Conservation (phyloP, 2,113 vertebrate species). For the Panthera leo region DNA sequence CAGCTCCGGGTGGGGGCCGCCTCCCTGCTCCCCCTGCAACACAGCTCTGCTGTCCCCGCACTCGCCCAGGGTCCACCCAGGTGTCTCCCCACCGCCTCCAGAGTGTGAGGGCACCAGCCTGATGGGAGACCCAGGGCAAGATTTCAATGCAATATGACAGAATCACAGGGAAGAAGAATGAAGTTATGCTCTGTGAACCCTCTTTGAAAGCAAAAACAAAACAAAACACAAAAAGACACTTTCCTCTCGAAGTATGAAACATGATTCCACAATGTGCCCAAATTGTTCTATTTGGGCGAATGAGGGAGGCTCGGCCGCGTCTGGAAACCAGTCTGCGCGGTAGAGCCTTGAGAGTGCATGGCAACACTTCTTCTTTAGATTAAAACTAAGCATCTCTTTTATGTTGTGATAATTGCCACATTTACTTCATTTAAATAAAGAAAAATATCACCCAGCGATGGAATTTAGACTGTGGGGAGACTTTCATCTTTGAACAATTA, state of each 20-base stretch:
- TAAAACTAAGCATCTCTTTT: slow-evolving; percentile 40
- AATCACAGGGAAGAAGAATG: slow-evolving; percentile 57
- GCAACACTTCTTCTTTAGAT: background rate
- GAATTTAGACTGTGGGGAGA: slow-evolving; percentile 12
- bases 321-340: background rate
- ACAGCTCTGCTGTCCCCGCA: background rate
- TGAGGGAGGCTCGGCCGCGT: accelerated
- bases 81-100: no score
- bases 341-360: background rate
- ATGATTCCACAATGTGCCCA: slow-evolving; percentile 65
- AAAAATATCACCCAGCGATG: slow-evolving; percentile 52
- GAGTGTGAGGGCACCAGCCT: no score
- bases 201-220: slow-evolving; percentile 48
- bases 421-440: slow-evolving; percentile 72
- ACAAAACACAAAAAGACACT: background rate
- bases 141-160: slow-evolving; percentile 70
- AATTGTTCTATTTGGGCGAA: slow-evolving; percentile 13
- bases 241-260: slow-evolving; percentile 56
- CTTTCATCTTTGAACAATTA: slow-evolving; percentile 52
- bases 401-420: slow-evolving; percentile 16
- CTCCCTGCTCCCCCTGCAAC: background rate
- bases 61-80: background rate
- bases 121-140: background rate
- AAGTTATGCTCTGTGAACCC: slow-evolving; percentile 57
- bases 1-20: accelerated